Base-by-base conservation (phyloP, 2,888 invertebrate species). In the Poecilus cupreus region DNA sequence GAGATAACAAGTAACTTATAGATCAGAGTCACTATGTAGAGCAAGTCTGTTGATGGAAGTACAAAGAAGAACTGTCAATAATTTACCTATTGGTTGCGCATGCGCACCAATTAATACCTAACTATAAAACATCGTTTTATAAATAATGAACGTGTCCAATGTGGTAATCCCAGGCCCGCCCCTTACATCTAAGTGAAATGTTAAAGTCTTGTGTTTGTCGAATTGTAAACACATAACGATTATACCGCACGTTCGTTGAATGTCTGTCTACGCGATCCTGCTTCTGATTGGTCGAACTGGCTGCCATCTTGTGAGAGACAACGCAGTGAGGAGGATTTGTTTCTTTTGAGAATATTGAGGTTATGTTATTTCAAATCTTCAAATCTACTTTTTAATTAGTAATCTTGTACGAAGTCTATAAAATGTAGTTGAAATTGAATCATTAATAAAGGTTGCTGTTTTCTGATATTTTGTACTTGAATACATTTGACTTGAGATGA, bases 51-150 rank as follows among this genome's bases (percentile, higher is more conserved):
- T 24, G 72, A 68, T 70, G 49, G 51, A 70, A 79, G 79, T 79
- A 79, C 79, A 79, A 68, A 18, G 70, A 79, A 68, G 79, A 72
- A 46, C 72, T 20, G 43, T 46, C 46, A 43, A 68, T 49, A 68
- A 79, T 70, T 79, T 79, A 68, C 70, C 79, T 79, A 79, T 79
- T 68, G 46, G 74, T 74, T 26, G 32, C 74, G 18, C 32, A 24
- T 75, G 51, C n/a, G 64, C 37, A 68, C 64, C 64, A 68, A 68
- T 68, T 68, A 46, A 39, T 72, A 32, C 22, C 43, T 79, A 79
- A 70, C 79, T 79, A 79, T 68, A 79, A 79, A 79, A 79, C 79
- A 79, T 79, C 51, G 20, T 43, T 64, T 79, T 68, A 79, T 46
- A 68, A 79, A 64, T 68, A 43, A 79, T 46, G 46, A 68, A 68